Conservation (phyloP, 2,888 invertebrate species). For the Helleia helle region DNA sequence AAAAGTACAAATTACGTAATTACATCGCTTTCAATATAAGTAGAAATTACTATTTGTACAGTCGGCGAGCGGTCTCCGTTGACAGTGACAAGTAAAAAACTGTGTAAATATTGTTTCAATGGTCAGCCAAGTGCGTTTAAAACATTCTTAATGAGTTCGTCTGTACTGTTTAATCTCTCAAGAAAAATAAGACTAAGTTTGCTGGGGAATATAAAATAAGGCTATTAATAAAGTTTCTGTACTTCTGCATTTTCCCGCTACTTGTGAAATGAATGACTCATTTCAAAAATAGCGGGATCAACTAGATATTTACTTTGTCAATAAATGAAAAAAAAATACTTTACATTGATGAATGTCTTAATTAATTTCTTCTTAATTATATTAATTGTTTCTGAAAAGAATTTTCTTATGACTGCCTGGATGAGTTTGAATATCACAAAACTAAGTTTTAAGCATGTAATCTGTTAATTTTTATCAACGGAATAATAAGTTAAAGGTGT, state of each 20-base stretch:
- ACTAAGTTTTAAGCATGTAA: no score
- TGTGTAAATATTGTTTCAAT: slow-evolving; percentile 6
- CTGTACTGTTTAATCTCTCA: slow-evolving; percentile 4
- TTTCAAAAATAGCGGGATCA: no score
- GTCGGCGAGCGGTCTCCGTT: slow-evolving; percentile 3
- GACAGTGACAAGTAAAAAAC: slow-evolving; percentile 8
- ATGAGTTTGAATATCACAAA: no score
- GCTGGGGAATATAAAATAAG: slow-evolving; percentile 1
- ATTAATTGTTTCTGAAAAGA: no score
- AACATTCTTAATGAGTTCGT: slow-evolving; percentile 5
- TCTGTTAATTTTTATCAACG: no score
- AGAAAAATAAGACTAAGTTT: slow-evolving; percentile 1
- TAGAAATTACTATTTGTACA: slow-evolving; percentile 2
- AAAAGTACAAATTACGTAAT: background rate
- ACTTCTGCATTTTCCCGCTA: background rate
- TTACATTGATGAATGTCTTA: no score
- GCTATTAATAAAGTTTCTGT: background rate
- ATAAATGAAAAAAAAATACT: no score
- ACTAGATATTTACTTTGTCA: no score
- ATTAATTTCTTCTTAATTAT: no score
- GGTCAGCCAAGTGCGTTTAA: slow-evolving; percentile 1
- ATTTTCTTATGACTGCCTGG: no score
- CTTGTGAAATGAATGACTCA: background rate
- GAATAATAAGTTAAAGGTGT: no score
- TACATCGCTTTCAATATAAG: background rate